Percentiles rank a stretch among this genome's conserved stretches.
These are phyloP conservation scores for Argya squamiceps DNA, from an alignment of 2,797 vertebrate genomes.

Conservation along the genomic window DNA sequence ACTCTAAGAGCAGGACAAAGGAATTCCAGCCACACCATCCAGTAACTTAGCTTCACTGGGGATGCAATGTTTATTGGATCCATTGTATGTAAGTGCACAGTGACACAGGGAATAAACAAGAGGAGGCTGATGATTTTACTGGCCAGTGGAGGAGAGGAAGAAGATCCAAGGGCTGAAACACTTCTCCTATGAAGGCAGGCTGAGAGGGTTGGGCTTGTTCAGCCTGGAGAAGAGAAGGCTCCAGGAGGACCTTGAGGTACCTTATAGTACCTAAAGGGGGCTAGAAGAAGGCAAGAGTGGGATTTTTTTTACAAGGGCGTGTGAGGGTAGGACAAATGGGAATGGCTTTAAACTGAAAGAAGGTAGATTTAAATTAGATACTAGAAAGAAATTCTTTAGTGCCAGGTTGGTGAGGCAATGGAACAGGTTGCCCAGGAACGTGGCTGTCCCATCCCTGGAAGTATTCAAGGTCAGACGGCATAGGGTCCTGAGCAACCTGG, in stretches of 20 bases:
- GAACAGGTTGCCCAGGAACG: background rate
- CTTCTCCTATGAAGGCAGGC: background rate
- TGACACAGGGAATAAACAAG: background rate
- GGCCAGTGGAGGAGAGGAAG: background rate
- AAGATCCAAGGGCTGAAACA: too few species aligned
- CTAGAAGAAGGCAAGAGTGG: background rate
- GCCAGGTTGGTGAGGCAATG: background rate
- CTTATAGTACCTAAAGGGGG: background rate
- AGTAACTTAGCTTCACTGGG: background rate
- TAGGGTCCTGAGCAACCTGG: background rate
- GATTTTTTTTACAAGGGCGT: background rate
- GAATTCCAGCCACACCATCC: background rate
- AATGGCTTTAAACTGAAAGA: background rate
- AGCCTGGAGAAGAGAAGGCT: background rate
- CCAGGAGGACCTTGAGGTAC: background rate
- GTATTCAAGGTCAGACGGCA: background rate
- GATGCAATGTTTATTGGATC: background rate
- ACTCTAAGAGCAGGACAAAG: background rate
- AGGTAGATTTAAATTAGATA: background rate
- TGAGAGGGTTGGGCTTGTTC: background rate
- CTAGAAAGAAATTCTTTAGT: background rate
- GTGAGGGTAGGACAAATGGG: rapidly evolving
- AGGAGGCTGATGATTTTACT: background rate
- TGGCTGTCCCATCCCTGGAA: background rate
- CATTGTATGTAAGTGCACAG: background rate